Percentiles rank a stretch among this genome's conserved stretches.
Evolutionary conservation across 2,113 vertebrate genomes (phyloP).

Genomic region (Bostrychus sinensis): DNA sequence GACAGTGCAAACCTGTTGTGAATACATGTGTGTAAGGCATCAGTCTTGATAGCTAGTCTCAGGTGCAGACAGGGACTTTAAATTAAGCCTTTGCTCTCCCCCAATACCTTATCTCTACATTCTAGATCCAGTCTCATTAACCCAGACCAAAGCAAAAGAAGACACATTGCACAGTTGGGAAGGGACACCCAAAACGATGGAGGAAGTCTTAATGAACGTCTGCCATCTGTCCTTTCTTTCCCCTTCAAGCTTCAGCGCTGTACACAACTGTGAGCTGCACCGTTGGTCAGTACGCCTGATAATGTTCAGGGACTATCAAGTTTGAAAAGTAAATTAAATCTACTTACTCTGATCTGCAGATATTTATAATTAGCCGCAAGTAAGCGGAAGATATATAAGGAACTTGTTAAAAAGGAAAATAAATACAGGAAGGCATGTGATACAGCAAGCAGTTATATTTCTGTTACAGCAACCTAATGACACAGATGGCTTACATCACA

Average conservation of each 20-base stretch:
- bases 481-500: not conserved
- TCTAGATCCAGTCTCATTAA: conserved; percentile 36
- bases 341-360: not conserved
- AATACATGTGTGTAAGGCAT: conserved; percentile 13
- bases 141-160: conserved; percentile 8
- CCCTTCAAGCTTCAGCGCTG: conserved; percentile 3
- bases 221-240: conserved; percentile 45
- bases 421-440: not conserved
- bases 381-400: not conserved
- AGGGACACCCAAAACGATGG: conserved; percentile 22
- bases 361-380: not conserved
- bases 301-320: not conserved
- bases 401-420: not conserved
- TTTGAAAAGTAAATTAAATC: not conserved
- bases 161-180: not conserved
- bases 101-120: conserved; percentile 34
- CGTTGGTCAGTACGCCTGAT: conserved; percentile 1
- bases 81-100: conserved; percentile 28
- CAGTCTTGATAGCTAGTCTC: conserved; percentile 32
- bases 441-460: not conserved
- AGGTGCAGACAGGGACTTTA: conserved; percentile 31
- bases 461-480: not conserved
- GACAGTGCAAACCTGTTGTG: not conserved
- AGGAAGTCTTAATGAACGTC: conserved; percentile 31
- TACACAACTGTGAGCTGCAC: conserved; percentile 9